Percentiles rank a stretch among this genome's conserved stretches.
Conservation (phyloP, 2,888 invertebrate genomes). For the Drosophila tripunctata region DNA sequence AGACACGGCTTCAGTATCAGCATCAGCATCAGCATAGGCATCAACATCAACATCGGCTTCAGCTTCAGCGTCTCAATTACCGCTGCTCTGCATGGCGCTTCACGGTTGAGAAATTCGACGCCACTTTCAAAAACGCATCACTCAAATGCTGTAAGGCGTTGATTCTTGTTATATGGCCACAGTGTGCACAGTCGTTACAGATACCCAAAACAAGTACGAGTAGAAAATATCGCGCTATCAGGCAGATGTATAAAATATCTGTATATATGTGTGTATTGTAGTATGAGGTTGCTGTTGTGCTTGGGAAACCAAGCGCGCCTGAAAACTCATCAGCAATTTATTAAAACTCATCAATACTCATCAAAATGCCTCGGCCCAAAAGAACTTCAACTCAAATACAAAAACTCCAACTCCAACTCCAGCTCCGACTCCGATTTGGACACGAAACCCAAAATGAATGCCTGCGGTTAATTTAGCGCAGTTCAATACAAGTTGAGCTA, state of each 20-base stretch:
- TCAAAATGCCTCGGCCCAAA: conserved; percentile 63
- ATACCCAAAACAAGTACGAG: conserved; percentile 50
- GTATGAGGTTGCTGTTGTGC: conserved; percentile 19
- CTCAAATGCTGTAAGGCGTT: conserved; percentile 72
- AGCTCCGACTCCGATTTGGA: conserved; percentile 16
- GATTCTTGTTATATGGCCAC: conserved; percentile 63
- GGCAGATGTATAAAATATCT: conserved; percentile 33
- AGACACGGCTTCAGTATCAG: not conserved
- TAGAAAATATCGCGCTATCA: conserved; percentile 3
- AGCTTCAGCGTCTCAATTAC: conserved; percentile 71
- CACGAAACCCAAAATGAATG: conserved; percentile 58
- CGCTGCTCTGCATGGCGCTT: conserved; percentile 77
- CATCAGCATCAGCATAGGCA: not conserved
- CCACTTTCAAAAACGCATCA: conserved; percentile 78
- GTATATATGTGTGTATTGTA: conserved; percentile 11
- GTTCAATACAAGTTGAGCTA: conserved; percentile 51
- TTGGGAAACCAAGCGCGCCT: conserved; percentile 59
- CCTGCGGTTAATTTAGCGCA: conserved; percentile 79
- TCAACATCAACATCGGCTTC: conserved; percentile 41
- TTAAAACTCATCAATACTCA: conserved; percentile 82
- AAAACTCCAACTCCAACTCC: conserved; percentile 16
- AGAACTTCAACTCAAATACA: conserved; percentile 24
- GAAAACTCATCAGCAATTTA: conserved; percentile 80
- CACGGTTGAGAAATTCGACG: conserved; percentile 79
- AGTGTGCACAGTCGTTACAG: conserved; percentile 50